phyloP scores from a whole-genome alignment of 2,888 invertebrate genomes.

The Parapristionchus giblindavisi region DNA sequence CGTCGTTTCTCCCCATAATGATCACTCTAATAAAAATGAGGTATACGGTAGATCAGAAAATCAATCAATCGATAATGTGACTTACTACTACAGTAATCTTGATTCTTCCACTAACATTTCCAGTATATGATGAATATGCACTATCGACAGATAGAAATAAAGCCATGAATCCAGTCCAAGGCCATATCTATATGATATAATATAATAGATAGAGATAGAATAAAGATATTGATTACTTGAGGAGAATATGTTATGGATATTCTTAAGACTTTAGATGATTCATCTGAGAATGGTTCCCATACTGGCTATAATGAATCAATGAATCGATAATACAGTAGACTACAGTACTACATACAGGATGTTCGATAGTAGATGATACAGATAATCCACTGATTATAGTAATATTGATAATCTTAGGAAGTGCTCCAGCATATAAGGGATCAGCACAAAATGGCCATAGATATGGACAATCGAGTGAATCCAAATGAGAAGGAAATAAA shows the following conservation, averaged over 20 bases:
- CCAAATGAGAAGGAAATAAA: conserved; percentile 82
- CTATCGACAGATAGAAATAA: conserved; percentile 80
- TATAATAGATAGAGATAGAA: not conserved
- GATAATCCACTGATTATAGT: conserved; percentile 40
- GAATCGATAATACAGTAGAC: conserved; percentile 78
- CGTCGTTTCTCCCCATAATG: conserved; percentile 31
- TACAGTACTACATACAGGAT: conserved; percentile 1
- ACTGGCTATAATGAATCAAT: conserved; percentile 73
- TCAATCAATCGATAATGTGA: not conserved
- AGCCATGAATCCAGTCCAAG: conserved; percentile 95
- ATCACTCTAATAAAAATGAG: conserved; percentile 33
- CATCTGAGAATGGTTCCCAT: conserved; percentile 84
- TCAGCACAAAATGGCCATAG: conserved; percentile 99
- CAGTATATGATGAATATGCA: conserved; percentile 79
- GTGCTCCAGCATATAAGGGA: conserved; percentile 85
- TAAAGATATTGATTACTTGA: not conserved
- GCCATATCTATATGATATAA: conserved; percentile 76
- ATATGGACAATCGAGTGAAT: conserved; percentile 91
- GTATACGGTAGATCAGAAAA: not conserved
- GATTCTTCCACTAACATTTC: conserved; percentile 83
- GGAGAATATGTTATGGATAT: conserved; percentile 71
- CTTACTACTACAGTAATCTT: conserved; percentile 79
- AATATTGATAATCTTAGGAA: conserved; percentile 87
- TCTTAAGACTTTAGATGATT: conserved; percentile 81
- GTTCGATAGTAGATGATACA: conserved; percentile 22